These are phyloP conservation scores for Cebus imitator DNA, from an alignment of 2,113 vertebrate species.

Conservation along the genomic window DNA sequence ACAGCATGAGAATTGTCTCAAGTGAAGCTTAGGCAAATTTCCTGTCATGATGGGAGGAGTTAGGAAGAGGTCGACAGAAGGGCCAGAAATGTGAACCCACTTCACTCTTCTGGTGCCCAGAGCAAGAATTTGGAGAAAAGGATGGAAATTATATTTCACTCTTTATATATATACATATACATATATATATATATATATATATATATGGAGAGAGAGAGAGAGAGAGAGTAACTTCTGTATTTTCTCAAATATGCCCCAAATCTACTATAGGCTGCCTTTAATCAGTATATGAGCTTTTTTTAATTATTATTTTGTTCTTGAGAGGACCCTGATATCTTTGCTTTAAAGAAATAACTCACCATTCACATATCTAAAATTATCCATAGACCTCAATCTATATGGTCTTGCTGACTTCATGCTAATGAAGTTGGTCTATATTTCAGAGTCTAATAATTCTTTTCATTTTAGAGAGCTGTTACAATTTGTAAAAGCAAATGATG, in stretches of 20 bases:
- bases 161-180: not conserved
- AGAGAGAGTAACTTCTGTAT: not conserved
- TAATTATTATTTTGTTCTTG: not conserved
- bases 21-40: not conserved
- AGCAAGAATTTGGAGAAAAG: not conserved
- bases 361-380: not conserved
- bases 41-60: not conserved
- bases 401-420: conserved; percentile 13
- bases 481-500: conserved; percentile 95
- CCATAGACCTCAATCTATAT: not conserved
- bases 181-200: too few species aligned
- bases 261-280: not conserved
- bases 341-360: not conserved
- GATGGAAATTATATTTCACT: not conserved
- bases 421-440: not conserved
- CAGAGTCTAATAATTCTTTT: conserved; percentile 50
- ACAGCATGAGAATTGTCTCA: not conserved
- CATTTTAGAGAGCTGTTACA: conserved; percentile 91
- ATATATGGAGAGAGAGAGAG: too few species aligned
- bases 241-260: not conserved
- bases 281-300: not conserved
- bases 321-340: not conserved
- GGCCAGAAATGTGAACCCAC: not conserved
- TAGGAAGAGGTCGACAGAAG: not conserved
- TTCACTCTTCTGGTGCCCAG: not conserved